Evolutionary conservation across 2,888 invertebrate genomes (phyloP).

Genomic region (Lordiphosa fenestrarum): DNA sequence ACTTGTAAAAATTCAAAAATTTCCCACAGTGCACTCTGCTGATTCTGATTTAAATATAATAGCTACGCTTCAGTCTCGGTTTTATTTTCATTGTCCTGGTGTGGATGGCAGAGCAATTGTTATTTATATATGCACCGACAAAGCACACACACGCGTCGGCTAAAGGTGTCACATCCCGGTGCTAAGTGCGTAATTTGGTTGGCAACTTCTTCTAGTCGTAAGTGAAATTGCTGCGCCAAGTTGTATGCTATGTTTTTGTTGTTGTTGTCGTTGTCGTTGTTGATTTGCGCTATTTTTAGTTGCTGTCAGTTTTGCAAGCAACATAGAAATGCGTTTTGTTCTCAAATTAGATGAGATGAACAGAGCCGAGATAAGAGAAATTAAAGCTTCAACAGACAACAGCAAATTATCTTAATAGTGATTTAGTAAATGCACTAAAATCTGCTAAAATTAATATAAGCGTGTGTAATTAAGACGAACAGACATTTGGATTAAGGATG

Average conservation of each 20-base stretch:
- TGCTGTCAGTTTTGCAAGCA: conserved; percentile 9
- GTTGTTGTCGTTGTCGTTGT: background rate
- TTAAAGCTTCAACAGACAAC: too few relatives aligned
- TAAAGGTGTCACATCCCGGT: conserved; percentile 2
- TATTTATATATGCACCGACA: conserved; percentile 66
- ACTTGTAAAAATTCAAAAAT: background rate
- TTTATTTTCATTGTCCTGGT: conserved; percentile 20
- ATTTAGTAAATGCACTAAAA: background rate
- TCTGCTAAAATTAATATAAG: too few relatives aligned
- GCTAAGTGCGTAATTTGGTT: conserved; percentile 48
- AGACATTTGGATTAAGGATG: too few relatives aligned
- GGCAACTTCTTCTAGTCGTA: conserved; percentile 3
- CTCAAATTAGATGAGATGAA: conserved; percentile 3
- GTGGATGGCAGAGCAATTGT: conserved; percentile 45
- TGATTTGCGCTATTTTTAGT: conserved; percentile 36
- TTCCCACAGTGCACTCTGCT: conserved; percentile 1
- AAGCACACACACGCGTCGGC: conserved; percentile 4
- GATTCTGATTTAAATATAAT: conserved; percentile 52
- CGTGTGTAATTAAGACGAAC: too few relatives aligned
- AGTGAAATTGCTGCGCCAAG: conserved; percentile 16
- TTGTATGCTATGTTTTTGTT: conserved; percentile 22
- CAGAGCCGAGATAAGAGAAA: too few relatives aligned
- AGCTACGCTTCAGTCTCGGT: conserved; percentile 36
- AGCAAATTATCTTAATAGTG: conserved; percentile 1
- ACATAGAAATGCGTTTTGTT: conserved; percentile 23